Base-by-base conservation (phyloP, 2,888 invertebrate species). In the Ochropleura plecta region DNA sequence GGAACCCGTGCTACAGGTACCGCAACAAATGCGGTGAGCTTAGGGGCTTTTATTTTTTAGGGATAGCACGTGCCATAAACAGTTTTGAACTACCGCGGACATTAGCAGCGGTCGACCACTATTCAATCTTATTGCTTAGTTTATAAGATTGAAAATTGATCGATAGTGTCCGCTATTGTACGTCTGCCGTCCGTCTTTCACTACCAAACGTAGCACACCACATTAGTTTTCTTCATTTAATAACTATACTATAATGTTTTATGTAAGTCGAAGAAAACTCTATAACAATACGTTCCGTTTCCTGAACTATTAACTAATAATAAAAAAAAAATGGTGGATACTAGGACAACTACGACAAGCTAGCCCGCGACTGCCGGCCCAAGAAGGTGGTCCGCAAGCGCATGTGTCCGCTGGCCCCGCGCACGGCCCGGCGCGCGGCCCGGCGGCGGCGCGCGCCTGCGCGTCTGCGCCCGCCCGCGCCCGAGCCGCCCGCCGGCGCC, bases 331-430 rank as follows among this genome's bases (percentile, higher is more conserved):
- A n/a, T n/a, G n/a, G n/a, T 1, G 0, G 18, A n/a, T 8, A 49
- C 7, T 90, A 98, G 98, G 98, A 98, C 90, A 98, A 98, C 94
- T 98, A 98, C 93, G 97, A 97, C 91, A 98, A 98, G 92, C 96
- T 98, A 90, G 97, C 97, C 84, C 98, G 98, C 89, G 98, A 98
- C 93, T 97, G 97, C 68, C 98, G 98, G 93, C 98, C 98, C 92
- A 98, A 98, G 97, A 98, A 98, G 97, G 96, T 97, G 62, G 95
- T 97, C 16, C 95, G 97, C 68, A 97, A 97, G 90, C 97, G 97
- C 79, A 95, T 72, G 9, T 78, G 83, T 4, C 79, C 88, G 12
- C 12, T 57, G 0, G 55, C 57, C 0, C 80, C 85, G 73, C 88
- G 90, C 18, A 75, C 83, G 2, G 85, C 87, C 76, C 86, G 86